A percentile compares a stretch with the other conserved stretches of the same genome.
phyloP scores from a whole-genome alignment of 2,888 invertebrate species.

The Petrolisthes cinctipes region DNA sequence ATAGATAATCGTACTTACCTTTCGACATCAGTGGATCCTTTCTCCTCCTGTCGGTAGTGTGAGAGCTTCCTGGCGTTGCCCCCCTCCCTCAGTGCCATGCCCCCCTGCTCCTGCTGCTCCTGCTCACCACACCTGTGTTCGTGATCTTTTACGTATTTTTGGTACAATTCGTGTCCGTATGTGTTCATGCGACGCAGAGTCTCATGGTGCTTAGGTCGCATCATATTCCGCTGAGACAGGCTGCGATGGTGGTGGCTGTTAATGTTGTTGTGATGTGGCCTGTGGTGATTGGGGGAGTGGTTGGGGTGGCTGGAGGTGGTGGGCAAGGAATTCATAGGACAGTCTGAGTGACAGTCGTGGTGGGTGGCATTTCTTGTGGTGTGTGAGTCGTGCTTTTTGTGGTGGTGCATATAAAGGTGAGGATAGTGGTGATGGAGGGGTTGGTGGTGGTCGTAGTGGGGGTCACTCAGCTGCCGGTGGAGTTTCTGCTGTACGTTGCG shows the following conservation, averaged over 20 bases:
- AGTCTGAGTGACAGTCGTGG: constrained; percentile 9
- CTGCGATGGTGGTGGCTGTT: constrained; percentile 39
- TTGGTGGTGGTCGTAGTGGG: constrained; percentile 26
- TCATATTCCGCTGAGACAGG: constrained; percentile 20
- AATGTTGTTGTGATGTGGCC: not conserved
- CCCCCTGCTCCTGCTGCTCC: constrained; percentile 5
- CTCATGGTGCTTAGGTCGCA: constrained; percentile 32
- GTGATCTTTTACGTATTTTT: constrained; percentile 35
- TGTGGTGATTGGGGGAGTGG: not conserved
- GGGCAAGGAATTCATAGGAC: not conserved
- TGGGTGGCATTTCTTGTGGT: not conserved
- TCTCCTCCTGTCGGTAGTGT: constrained; percentile 52
- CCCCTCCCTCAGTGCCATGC: constrained; percentile 20
- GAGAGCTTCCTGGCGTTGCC: constrained; percentile 28
- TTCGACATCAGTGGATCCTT: constrained; percentile 47
- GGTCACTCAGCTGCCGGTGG: constrained; percentile 44
- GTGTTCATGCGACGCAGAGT: constrained; percentile 41
- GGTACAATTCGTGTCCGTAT: constrained; percentile 48
- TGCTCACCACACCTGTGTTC: constrained; percentile 26
- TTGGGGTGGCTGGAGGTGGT: not conserved
- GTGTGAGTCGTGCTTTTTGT: constrained; percentile 40
- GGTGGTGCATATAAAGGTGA: not conserved
- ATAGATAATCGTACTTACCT: constrained; percentile 38
- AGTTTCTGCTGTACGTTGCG: constrained; percentile 52
- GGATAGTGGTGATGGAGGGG: not conserved